phyloP scores from a whole-genome alignment of 2,797 vertebrate genomes.

The Nasua narica region DNA sequence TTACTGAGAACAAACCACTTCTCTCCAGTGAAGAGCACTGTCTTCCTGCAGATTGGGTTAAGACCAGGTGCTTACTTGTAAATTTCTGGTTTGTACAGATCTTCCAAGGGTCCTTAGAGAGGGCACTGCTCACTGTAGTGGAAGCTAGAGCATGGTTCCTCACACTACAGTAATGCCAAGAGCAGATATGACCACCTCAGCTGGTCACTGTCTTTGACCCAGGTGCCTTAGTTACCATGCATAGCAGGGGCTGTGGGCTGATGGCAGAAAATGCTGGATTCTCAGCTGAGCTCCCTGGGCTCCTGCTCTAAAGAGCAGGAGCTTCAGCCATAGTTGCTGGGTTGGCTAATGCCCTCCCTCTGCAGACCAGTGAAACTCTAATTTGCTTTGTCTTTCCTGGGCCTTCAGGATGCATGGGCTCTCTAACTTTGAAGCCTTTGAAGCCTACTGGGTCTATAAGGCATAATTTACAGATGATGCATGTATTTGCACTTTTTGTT shows the following conservation, averaged over 20 bases:
- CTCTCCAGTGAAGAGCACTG: background rate
- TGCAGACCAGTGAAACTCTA: background rate
- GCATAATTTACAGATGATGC: background rate
- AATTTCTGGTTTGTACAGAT: background rate
- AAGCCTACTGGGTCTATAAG: background rate
- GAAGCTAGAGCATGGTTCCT: background rate
- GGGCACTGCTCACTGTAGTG: background rate
- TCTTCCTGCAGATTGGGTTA: background rate
- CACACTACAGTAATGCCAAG: background rate
- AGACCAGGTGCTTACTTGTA: background rate
- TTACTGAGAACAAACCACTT: background rate
- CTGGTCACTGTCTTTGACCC: background rate
- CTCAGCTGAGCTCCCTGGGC: background rate
- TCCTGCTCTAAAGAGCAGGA: background rate
- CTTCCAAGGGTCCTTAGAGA: background rate
- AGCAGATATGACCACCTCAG: background rate
- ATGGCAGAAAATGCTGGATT: background rate
- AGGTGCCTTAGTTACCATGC: background rate
- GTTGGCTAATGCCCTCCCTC: background rate
- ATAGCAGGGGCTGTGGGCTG: background rate
- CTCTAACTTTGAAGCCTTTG: background rate
- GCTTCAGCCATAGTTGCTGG: background rate
- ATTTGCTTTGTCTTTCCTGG: background rate
- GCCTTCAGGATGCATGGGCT: background rate
- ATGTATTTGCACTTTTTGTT: background rate